Base-by-base conservation (phyloP, 1,140 invertebrate species). In the Aphaenogaster ashmeadi region DNA sequence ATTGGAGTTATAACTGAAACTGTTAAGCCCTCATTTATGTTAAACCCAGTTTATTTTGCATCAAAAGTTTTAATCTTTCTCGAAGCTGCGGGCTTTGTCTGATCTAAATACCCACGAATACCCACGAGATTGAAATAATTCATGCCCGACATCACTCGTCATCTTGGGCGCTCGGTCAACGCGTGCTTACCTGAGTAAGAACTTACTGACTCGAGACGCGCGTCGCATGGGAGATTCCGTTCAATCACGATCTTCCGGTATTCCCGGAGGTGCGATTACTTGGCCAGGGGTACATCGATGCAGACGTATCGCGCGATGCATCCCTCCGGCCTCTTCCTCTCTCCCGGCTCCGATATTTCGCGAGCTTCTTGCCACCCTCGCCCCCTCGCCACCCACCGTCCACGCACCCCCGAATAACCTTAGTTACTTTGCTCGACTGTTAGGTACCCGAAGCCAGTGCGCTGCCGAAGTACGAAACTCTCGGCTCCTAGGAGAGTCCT, bases 401-500 rank as follows among this genome's bases (percentile, higher is more conserved):
- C 80, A 84, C 88, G 88, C 88, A 90, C 87, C 86, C 81, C 66
- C 91, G 93, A 94, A 94, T 94, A 94, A 94, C 94, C 93, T 94
- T 94, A 94, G 94, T 94, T 94, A 94, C 94, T 95, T 94, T 95
- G 92, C 93, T 90, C 92, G 94, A 94, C 93, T 94, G 94, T 94
- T 95, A 93, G 94, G 93, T 93, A 93, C 92, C 90, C 91, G 91
- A 94, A 93, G 92, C 92, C 90, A 88, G 91, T 88, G 91, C 91
- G 93, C 92, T 91, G 91, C 92, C 92, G 91, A 95, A 95, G 94
- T 95, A 94, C 93, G 94, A 94, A 95, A 95, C 94, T 95, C 92
- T 87, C 79, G 87, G 88, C 92, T 94, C 94, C 94, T 95, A 93
- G 93, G 95, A 95, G 95, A 95, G 93, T 93, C 95, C 94, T 94